Base-by-base conservation (phyloP, 2,113 vertebrate genomes). In the Odontophorus gujanensis region DNA sequence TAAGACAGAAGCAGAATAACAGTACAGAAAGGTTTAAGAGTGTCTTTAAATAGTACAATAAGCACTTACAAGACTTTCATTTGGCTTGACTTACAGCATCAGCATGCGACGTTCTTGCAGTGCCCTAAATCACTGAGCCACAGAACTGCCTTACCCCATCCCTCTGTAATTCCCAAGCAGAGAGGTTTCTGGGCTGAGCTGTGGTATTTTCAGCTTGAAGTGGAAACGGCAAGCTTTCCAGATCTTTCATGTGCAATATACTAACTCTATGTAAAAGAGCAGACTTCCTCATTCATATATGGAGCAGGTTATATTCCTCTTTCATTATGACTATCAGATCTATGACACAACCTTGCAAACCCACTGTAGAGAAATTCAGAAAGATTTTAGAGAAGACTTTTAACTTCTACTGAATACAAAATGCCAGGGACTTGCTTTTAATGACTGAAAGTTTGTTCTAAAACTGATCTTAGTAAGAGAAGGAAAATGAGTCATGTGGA, bases 261-360 rank as follows among this genome's bases (percentile, higher is more conserved):
- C 80, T 76, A 78, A 26, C 57, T 74, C 77, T 86, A 88, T n/a
- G 9, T 85, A 81, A 74, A 85, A 92, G 69, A 88, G 69, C 57
- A 88, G 65, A 93, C 93, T 97, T 97, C 87, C 87, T 91, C 73
- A 85, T 94, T 95, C 73, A 81, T 88, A 36, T 69, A 61, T 81
- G 82, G 90, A 94, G 76, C 80, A 86, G 89, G 80, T 95, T 90
- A 93, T 93, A 97, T 96, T 97, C 95, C 96, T 96, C 95, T 97
- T 96, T 96, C 92, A 0, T 80, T 95, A 78, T 96, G 93, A 97
- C 85, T 95, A 43, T 90, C 58, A 76, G 59, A 75, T 81, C 79
- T 89, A 73, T 84, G 93, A 84, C 78, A 72, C 7, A 92, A 65
- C 69, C 76, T 88, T 62, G 75, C 18, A 95, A 94, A 94, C 89